Conservation (phyloP, 1,140 invertebrate species). For the Heterodera schachtii region DNA sequence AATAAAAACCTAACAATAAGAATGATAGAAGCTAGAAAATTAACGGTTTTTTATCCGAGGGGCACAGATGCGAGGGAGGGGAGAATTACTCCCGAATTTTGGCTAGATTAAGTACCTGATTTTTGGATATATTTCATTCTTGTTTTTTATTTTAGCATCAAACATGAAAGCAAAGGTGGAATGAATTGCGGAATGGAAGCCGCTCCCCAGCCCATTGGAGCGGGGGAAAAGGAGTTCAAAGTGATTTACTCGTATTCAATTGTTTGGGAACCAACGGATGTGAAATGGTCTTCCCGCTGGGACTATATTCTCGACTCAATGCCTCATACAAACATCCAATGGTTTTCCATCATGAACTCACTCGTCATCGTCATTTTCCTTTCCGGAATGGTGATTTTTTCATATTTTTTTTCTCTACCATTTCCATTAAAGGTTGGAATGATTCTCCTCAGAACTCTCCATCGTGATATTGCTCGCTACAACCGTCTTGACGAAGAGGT, state of each 20-base stretch:
- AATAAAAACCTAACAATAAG: no score
- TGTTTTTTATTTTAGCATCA: conserved; percentile 63
- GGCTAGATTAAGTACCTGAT: no score
- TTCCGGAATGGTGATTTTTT: conserved; percentile 85
- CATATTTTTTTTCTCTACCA: conserved; percentile 65
- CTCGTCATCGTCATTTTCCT: conserved; percentile 73
- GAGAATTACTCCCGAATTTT: no score
- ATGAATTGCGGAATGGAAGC: conserved; percentile 68
- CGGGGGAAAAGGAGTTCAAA: conserved; percentile 70
- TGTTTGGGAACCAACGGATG: conserved; percentile 79
- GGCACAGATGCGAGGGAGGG: no score
- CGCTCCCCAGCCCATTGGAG: conserved; percentile 74
- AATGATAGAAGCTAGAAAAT: no score
- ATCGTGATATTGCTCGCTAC: conserved; percentile 97
- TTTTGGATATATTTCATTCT: no score
- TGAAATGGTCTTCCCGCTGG: conserved; percentile 98
- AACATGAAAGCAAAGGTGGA: conserved; percentile 65
- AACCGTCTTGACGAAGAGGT: conserved; percentile 79
- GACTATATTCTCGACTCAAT: conserved; percentile 98
- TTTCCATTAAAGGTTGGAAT: conserved; percentile 80
- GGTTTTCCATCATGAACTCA: conserved; percentile 79
- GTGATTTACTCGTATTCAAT: conserved; percentile 87
- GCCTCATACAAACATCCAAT: conserved; percentile 97
- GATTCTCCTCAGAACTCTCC: conserved; percentile 93
- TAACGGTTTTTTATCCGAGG: no score